These are phyloP conservation scores for Mus minutoides DNA, from an alignment of 2,797 vertebrate species.

Conservation along the genomic window DNA sequence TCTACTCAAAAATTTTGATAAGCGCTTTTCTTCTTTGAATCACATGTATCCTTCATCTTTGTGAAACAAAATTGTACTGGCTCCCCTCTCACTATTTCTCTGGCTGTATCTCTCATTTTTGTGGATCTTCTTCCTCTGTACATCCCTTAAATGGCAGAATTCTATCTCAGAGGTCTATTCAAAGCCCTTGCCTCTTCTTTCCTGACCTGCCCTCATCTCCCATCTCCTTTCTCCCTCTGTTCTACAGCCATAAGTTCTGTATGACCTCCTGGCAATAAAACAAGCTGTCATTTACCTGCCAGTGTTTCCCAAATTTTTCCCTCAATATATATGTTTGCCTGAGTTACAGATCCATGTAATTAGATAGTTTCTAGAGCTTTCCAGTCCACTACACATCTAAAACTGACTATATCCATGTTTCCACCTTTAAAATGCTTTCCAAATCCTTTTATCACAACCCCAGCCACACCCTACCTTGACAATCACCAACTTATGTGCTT, in stretches of 20 bases:
- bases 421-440: not conserved
- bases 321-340: not conserved
- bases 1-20: not conserved
- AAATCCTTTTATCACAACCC: not conserved
- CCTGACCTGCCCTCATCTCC: fast-evolving
- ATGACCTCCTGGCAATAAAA: not conserved
- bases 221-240: not conserved
- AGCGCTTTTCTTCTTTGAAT: not conserved
- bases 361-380: conserved; percentile 3
- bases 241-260: not conserved
- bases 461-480: not conserved
- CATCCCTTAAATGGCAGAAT: not conserved
- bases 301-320: not conserved
- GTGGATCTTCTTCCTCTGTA: not conserved
- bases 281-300: not conserved
- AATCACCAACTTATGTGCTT: not conserved
- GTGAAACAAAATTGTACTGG: not conserved
- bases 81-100: not conserved
- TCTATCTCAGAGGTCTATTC: not conserved
- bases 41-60: not conserved
- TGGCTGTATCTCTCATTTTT: not conserved
- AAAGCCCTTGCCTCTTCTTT: not conserved
- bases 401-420: not conserved
- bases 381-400: not conserved
- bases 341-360: not conserved